Evolutionary conservation across 2,797 vertebrate species (phyloP).

Genomic region (Halcyon smyrnensis): DNA sequence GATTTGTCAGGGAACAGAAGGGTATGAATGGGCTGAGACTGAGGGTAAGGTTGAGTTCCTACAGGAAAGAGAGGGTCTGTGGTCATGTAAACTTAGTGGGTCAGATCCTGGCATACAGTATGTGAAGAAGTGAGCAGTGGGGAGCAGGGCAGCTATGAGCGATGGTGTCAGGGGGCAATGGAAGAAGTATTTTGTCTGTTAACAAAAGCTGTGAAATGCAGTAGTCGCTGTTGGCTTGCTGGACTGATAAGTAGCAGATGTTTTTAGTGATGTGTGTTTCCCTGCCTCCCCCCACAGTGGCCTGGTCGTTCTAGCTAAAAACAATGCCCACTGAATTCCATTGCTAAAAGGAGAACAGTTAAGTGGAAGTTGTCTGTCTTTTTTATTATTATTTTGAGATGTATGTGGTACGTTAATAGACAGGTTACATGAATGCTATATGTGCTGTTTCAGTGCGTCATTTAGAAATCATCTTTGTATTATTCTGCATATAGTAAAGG

Average conservation of each 20-base stretch:
- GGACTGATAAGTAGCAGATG: not conserved
- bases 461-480: not conserved
- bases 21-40: not conserved
- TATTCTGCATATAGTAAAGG: not conserved
- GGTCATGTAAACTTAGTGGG: not conserved
- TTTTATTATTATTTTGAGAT: not conserved
- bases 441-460: not conserved
- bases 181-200: rapidly evolving
- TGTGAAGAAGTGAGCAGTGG: not conserved
- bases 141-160: not conserved
- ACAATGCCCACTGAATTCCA: not conserved
- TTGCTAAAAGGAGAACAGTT: not conserved
- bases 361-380: not conserved
- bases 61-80: not conserved
- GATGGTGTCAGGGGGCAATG: not conserved
- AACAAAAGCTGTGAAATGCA: not conserved
- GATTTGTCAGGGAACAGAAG: not conserved
- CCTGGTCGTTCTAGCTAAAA: not conserved
- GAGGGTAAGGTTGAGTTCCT: not conserved
- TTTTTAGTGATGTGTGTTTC: not conserved
- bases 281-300: rapidly evolving
- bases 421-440: not conserved
- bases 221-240: not conserved
- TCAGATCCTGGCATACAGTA: not conserved
- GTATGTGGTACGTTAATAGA: not conserved